Conservation (phyloP, 1,140 invertebrate genomes). For the Leptopilina clavipes region DNA sequence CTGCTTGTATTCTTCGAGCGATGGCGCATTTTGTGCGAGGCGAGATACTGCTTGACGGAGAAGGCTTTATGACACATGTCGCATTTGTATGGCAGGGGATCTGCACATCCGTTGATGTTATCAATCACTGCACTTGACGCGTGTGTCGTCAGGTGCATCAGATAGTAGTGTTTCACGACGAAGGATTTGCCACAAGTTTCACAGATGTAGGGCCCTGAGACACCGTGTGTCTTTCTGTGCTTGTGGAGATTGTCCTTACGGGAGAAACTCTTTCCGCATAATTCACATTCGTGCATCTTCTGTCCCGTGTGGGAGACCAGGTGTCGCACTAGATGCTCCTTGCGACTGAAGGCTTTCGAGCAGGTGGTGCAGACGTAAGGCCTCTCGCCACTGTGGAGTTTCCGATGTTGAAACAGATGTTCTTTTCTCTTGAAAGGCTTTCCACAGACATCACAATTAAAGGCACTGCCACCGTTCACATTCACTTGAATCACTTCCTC, state of each 20-base stretch:
- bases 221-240: conserved; percentile 81
- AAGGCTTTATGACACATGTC: conserved; percentile 77
- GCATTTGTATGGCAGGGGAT: conserved; percentile 75
- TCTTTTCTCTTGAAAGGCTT: conserved; percentile 79
- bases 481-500: conserved; percentile 59
- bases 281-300: conserved; percentile 84
- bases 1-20: conserved; percentile 64
- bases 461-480: conserved; percentile 62
- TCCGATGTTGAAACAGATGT: conserved; percentile 79
- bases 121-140: conserved; percentile 62
- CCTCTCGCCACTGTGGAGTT: conserved; percentile 85
- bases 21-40: conserved; percentile 74
- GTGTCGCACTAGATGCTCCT: conserved; percentile 84
- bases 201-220: conserved; percentile 81
- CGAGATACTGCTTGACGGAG: conserved; percentile 74
- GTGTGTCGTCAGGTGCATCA: conserved; percentile 77
- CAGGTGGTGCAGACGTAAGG: conserved; percentile 83
- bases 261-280: conserved; percentile 85
- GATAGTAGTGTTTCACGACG: conserved; percentile 81
- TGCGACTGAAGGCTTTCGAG: conserved; percentile 83
- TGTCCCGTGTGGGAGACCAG: conserved; percentile 84
- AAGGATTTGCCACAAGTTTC: conserved; percentile 84
- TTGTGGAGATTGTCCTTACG: conserved; percentile 86
- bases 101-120: conserved; percentile 46
- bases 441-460: conserved; percentile 77